Conservation (phyloP, 2,113 vertebrate species). For the Sigmodon hispidus region DNA sequence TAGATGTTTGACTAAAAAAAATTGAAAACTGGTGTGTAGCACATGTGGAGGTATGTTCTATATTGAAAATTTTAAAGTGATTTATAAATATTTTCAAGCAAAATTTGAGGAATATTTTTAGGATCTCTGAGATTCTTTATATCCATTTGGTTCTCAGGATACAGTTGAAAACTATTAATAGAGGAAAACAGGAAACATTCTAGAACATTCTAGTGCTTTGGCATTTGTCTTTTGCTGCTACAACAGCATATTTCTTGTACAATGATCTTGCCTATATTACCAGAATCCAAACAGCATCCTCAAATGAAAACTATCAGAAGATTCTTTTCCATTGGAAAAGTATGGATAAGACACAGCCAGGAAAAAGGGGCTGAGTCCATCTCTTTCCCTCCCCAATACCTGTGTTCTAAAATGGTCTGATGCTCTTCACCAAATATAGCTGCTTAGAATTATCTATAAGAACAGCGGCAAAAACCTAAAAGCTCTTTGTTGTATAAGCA, state of each 20-base stretch:
- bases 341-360: fast-evolving
- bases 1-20: background rate
- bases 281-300: background rate
- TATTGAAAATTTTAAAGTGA: background rate
- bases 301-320: background rate
- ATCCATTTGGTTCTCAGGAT: background rate
- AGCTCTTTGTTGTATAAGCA: background rate
- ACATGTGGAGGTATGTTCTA: background rate
- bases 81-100: constrained; percentile 32
- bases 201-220: constrained; percentile 38
- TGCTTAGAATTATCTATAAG: background rate
- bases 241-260: background rate
- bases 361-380: background rate
- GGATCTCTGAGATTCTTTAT: constrained; percentile 3
- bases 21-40: background rate
- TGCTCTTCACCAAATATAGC: background rate
- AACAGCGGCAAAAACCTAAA: constrained; percentile 25
- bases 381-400: background rate
- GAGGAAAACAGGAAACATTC: background rate
- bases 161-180: background rate
- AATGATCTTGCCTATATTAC: background rate
- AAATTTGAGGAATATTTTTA: constrained; percentile 46
- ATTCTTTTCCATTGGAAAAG: background rate
- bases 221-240: background rate
- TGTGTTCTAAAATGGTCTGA: background rate